A percentile compares a stretch with the other conserved stretches of the same genome.
phyloP scores from a whole-genome alignment of 2,888 invertebrate genomes.

The Phalera bucephala region DNA sequence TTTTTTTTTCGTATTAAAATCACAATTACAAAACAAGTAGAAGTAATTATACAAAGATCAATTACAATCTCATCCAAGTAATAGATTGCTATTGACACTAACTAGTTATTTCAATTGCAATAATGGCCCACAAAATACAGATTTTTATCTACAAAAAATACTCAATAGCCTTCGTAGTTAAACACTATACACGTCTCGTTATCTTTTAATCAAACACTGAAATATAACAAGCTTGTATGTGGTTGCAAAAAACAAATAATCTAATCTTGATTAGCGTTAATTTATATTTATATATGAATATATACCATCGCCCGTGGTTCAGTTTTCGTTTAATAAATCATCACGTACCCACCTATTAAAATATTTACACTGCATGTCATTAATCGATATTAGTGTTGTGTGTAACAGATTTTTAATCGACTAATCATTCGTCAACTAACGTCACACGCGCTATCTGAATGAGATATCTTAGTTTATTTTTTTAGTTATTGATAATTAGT shows the following conservation, averaged over 20 bases:
- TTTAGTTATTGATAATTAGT: too few species aligned
- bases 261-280: conserved; percentile 29
- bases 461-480: too few species aligned
- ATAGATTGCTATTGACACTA: conserved; percentile 33
- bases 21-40: conserved; percentile 14
- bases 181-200: conserved; percentile 12
- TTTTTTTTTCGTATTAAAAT: too few species aligned
- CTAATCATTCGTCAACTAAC: neutral
- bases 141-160: conserved; percentile 16
- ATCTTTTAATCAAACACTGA: conserved; percentile 31
- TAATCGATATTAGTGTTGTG: conserved; percentile 19
- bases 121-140: conserved; percentile 22
- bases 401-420: conserved; percentile 15
- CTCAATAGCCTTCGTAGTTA: conserved; percentile 10
- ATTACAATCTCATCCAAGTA: conserved; percentile 29
- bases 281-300: conserved; percentile 17
- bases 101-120: conserved; percentile 21
- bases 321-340: conserved; percentile 38
- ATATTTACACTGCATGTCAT: conserved; percentile 40
- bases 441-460: neutral
- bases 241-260: conserved; percentile 24
- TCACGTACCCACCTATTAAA: conserved; percentile 35
- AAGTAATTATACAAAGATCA: conserved; percentile 20
- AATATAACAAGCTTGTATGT: conserved; percentile 14
- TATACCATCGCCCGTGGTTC: conserved; percentile 20